Percentiles rank a stretch among this genome's conserved stretches.
Conservation (phyloP, 2,797 vertebrate species). For the Rousettus madagascariensis region DNA sequence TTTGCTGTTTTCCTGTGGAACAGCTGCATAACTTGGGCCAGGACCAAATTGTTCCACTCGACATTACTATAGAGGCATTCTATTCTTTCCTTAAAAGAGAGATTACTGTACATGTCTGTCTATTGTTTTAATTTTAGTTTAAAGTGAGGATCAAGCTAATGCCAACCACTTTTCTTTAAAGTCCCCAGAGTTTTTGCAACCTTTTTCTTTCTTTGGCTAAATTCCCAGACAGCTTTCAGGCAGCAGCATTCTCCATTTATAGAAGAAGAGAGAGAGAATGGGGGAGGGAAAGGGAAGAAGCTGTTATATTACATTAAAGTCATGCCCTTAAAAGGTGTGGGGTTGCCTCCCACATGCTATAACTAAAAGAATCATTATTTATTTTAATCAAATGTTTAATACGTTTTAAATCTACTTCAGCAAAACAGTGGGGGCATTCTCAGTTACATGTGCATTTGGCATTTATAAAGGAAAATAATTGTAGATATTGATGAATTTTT, state of each 20-base stretch:
- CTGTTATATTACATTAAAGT: slow-evolving; percentile 30
- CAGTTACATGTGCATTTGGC: not conserved
- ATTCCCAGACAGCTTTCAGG: slow-evolving; percentile 64
- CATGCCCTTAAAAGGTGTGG: slow-evolving; percentile 29
- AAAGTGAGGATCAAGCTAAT: slow-evolving; percentile 64
- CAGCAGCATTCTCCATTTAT: slow-evolving; percentile 59
- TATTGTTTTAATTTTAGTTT: slow-evolving; percentile 79
- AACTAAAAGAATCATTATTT: not conserved
- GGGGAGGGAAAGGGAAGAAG: not conserved
- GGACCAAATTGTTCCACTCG: slow-evolving; percentile 65
- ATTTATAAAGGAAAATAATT: slow-evolving; percentile 46
- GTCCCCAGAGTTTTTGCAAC: slow-evolving; percentile 52
- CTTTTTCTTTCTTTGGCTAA: slow-evolving; percentile 67
- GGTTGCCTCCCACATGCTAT: not conserved
- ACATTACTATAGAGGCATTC: slow-evolving; percentile 55
- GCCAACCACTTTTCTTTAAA: slow-evolving; percentile 64
- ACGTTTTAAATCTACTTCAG: slow-evolving; percentile 22
- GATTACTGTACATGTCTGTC: slow-evolving; percentile 62
- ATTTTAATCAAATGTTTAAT: slow-evolving; percentile 44
- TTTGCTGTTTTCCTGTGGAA: slow-evolving; percentile 69
- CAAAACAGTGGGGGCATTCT: not conserved
- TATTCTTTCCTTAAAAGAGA: slow-evolving; percentile 70
- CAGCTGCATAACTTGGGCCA: slow-evolving; percentile 70
- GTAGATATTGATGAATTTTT: slow-evolving; percentile 1
- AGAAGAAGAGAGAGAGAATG: not conserved